Percentiles rank a stretch among this genome's conserved stretches.
phyloP scores from a whole-genome alignment of 1,140 invertebrate genomes.

The Temnothorax longispinosus region DNA sequence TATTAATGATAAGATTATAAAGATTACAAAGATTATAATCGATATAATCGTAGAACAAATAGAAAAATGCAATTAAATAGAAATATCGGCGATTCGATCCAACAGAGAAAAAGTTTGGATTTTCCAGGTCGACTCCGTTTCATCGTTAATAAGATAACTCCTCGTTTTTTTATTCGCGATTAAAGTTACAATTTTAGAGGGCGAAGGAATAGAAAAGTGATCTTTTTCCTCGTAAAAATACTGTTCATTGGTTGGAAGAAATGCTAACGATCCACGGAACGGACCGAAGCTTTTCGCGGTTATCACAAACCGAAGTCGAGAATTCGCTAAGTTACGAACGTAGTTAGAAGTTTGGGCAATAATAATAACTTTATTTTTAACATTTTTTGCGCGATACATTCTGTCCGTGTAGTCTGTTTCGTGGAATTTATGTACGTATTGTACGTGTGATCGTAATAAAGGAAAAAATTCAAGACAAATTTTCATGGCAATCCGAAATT shows the following conservation, averaged over 20 bases:
- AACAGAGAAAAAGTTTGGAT: not conserved
- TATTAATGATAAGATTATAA: conserved; percentile 2
- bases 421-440: not conserved
- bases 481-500: not conserved
- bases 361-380: not conserved
- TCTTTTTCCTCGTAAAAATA: conserved; percentile 3
- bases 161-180: not conserved
- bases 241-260: conserved; percentile 8
- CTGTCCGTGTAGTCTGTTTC: not conserved
- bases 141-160: not conserved
- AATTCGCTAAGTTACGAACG: not conserved
- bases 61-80: not conserved
- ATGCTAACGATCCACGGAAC: not conserved
- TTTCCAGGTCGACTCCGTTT: not conserved
- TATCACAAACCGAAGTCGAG: not conserved
- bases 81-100: not conserved
- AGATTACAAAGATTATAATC: not conserved
- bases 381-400: not conserved
- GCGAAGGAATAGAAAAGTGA: not conserved
- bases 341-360: conserved; percentile 28
- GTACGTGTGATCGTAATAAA: not conserved
- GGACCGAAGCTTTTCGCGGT: not conserved
- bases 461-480: not conserved
- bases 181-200: not conserved
- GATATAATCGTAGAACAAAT: not conserved